Conservation (phyloP, 2,797 vertebrate species). For the Dendrocincla fuliginosa region DNA sequence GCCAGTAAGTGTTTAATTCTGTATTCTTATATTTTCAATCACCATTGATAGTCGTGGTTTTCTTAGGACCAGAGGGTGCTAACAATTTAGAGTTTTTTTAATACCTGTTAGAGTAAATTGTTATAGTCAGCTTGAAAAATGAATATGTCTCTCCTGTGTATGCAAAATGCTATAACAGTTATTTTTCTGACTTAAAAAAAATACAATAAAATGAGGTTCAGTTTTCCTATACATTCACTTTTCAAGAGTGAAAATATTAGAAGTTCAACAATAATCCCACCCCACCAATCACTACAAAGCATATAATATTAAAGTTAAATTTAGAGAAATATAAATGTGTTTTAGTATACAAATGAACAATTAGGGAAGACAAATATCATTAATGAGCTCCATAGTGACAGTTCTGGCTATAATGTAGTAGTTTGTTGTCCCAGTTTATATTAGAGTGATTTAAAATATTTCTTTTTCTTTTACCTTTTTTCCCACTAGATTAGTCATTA, state of each 20-base stretch:
- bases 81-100: background rate
- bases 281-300: background rate
- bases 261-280: background rate
- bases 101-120: background rate
- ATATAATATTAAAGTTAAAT: background rate
- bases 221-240: background rate
- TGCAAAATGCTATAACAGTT: background rate
- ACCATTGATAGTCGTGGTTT: fast-evolving
- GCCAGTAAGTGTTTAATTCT: background rate
- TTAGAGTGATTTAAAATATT: background rate
- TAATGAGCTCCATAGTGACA: background rate
- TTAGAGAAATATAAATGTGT: background rate
- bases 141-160: background rate
- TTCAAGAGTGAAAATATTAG: background rate
- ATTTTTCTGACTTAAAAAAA: background rate
- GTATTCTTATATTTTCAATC: background rate
- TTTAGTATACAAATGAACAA: background rate
- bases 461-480: background rate
- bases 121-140: background rate
- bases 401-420: background rate
- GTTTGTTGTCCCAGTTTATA: background rate
- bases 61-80: background rate
- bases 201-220: background rate
- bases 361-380: background rate
- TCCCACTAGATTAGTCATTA: background rate